Percentiles rank a stretch among this genome's conserved stretches.
Conservation (phyloP, 2,888 invertebrate genomes). For the Odontothrips loti region DNA sequence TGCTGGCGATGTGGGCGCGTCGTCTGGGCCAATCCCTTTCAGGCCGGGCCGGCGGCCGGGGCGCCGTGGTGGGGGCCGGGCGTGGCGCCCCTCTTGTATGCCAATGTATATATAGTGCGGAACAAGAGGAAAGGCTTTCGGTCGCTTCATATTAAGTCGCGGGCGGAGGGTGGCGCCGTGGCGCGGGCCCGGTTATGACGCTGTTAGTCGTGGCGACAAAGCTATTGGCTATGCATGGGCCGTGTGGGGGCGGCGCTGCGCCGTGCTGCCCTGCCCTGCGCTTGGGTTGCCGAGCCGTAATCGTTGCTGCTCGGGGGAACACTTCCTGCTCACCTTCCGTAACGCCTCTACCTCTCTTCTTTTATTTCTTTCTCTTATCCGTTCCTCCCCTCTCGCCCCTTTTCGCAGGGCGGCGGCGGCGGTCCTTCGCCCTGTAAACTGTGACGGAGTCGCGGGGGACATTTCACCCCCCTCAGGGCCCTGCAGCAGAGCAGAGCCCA, state of each 20-base stretch:
- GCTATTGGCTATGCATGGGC: constrained; percentile 18
- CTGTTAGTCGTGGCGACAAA: not conserved
- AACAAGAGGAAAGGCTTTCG: no score
- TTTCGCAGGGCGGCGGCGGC: not conserved
- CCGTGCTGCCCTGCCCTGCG: no score
- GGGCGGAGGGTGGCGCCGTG: not conserved
- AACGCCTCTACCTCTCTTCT: not conserved
- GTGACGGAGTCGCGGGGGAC: no score
- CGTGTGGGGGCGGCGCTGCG: not conserved
- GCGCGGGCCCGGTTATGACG: not conserved
- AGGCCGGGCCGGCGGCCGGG: no score
- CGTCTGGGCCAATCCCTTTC: no score
- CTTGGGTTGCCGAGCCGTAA: not conserved
- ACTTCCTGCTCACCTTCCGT: constrained; percentile 8
- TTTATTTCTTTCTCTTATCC: not conserved
- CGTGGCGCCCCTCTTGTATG: no score
- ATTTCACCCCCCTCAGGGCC: no score
- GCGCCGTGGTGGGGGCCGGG: no score
- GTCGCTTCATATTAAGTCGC: not conserved
- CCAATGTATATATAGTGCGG: no score
- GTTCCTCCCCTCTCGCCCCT: not conserved
- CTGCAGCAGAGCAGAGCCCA: no score
- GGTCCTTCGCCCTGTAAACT: no score
- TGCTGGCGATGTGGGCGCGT: no score
- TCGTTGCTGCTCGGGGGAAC: not conserved